Evolutionary conservation across 2,797 vertebrate genomes (phyloP).

Genomic region (Diplodus sargus): DNA sequence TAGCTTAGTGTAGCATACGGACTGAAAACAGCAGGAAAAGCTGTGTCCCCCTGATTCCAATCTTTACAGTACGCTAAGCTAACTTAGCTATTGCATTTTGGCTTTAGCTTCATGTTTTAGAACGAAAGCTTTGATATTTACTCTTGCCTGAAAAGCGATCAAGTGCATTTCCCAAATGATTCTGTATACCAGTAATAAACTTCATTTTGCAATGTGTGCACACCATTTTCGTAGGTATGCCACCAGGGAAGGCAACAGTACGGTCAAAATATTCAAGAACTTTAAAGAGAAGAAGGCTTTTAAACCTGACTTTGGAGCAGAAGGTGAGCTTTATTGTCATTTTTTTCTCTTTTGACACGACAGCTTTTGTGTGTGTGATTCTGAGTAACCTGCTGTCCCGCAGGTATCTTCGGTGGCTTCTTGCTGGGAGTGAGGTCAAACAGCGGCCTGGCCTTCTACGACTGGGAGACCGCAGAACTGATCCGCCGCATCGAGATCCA

Average conservation of each 20-base stretch:
- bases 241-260: constrained; percentile 91
- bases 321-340: constrained; percentile 80
- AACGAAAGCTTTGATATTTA: neutral
- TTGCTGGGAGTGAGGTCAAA: constrained; percentile 92
- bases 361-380: neutral
- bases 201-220: neutral
- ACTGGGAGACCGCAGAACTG: constrained; percentile 93
- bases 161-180: neutral
- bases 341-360: neutral
- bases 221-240: constrained; percentile 85
- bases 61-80: neutral
- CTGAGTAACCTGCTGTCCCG: neutral
- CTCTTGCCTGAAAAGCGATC: neutral
- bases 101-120: neutral
- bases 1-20: neutral
- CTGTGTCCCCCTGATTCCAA: neutral
- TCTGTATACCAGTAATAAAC: neutral
- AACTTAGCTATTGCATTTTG: neutral
- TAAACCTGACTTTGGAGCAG: constrained; percentile 95
- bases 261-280: constrained; percentile 96
- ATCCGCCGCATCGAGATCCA: constrained; percentile 96
- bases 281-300: constrained; percentile 96
- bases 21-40: neutral
- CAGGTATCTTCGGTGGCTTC: constrained; percentile 94
- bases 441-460: constrained; percentile 93